A percentile compares a stretch with the other conserved stretches of the same genome.
Evolutionary conservation across 2,797 vertebrate genomes (phyloP).

Genomic region (Margarornis squamiger): DNA sequence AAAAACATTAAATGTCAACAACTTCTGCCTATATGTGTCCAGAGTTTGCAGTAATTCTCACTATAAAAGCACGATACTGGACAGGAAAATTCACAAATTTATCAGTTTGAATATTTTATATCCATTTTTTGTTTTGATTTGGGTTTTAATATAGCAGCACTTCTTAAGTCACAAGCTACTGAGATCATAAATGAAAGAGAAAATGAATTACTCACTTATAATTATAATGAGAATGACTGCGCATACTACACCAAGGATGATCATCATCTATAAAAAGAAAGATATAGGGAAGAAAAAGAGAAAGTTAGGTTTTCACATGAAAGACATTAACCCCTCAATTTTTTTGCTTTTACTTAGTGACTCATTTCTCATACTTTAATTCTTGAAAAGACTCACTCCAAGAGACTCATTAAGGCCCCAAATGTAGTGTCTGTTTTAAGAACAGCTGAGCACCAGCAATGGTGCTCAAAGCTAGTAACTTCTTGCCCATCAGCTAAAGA

Average conservation of each 20-base stretch:
- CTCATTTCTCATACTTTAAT: background rate
- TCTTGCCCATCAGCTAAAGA: background rate
- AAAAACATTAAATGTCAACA: background rate
- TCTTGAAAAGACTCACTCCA: background rate
- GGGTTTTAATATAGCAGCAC: background rate
- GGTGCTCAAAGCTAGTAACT: background rate
- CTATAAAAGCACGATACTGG: background rate
- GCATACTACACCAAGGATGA: conserved; percentile 75
- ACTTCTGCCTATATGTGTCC: background rate
- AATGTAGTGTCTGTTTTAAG: background rate
- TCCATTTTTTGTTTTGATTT: background rate
- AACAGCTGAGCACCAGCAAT: background rate
- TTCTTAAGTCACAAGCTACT: background rate
- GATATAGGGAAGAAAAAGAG: conserved; percentile 21
- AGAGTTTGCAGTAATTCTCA: background rate
- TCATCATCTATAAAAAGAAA: conserved; percentile 74
- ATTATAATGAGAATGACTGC: conserved; percentile 76
- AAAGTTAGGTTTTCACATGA: conserved; percentile 11
- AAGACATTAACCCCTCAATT: background rate
- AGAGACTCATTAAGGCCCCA: background rate
- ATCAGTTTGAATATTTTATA: background rate
- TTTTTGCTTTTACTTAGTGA: background rate
- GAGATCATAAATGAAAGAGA: conserved; percentile 24
- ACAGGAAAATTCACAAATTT: background rate
- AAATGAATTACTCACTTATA: conserved; percentile 73